A percentile compares a stretch with the other conserved stretches of the same genome.
Evolutionary conservation across 2,113 vertebrate genomes (phyloP).

Genomic region (Rhineura floridana): DNA sequence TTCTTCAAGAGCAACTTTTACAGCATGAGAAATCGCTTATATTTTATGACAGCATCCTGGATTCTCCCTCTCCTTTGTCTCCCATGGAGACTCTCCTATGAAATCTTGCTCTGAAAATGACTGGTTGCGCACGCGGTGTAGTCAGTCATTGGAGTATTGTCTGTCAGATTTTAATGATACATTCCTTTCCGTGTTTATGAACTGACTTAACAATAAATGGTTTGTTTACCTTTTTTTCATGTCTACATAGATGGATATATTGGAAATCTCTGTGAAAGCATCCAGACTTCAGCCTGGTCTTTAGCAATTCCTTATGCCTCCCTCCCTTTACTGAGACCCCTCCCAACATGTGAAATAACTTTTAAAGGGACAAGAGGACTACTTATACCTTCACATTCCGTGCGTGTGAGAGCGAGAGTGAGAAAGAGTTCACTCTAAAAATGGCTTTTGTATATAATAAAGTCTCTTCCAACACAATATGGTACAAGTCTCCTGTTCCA

Average conservation of each 20-base stretch:
- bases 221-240: slow-evolving; percentile 30
- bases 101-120: slow-evolving; percentile 42
- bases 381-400: not conserved
- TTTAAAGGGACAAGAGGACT: slow-evolving; percentile 25
- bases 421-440: not conserved
- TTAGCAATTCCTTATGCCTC: not conserved
- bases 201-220: slow-evolving; percentile 19
- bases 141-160: slow-evolving; percentile 7
- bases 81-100: slow-evolving; percentile 77
- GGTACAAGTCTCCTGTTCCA: not conserved
- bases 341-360: slow-evolving; percentile 20
- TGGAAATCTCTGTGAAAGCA: not conserved
- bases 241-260: not conserved
- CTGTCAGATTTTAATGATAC: not conserved
- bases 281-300: not conserved
- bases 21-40: slow-evolving; percentile 80
- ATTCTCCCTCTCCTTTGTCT: slow-evolving; percentile 74
- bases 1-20: slow-evolving; percentile 82
- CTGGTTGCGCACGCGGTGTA: not conserved
- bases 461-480: not conserved
- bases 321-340: fast-evolving
- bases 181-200: slow-evolving; percentile 16
- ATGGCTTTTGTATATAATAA: slow-evolving; percentile 45
- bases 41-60: slow-evolving; percentile 81
- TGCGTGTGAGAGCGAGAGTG: not conserved